These are phyloP conservation scores for Sinocyclocheilus maitianheensis DNA, from an alignment of 2,113 vertebrate species.

Conservation along the genomic window DNA sequence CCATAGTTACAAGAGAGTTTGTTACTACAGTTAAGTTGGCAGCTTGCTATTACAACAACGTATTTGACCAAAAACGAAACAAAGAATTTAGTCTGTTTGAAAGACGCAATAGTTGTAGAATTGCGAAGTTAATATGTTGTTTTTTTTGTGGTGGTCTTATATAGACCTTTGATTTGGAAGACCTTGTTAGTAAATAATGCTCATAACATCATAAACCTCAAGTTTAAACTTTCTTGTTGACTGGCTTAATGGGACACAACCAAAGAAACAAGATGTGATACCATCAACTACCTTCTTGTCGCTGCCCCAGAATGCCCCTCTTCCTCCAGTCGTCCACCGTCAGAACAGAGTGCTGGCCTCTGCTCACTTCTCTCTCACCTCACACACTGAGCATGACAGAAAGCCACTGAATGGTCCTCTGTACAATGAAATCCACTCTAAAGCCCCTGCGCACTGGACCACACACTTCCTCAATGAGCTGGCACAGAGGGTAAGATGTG, in stretches of 20 bases:
- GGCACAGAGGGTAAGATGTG: conserved; percentile 49
- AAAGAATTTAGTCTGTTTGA: background rate
- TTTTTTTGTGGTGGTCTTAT: background rate
- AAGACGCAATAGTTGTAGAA: background rate
- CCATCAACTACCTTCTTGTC: background rate
- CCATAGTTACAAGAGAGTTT: background rate
- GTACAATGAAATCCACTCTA: conserved; percentile 32
- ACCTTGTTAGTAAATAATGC: background rate
- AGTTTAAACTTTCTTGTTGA: too few species aligned
- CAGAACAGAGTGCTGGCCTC: background rate
- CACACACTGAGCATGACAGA: conserved; percentile 36
- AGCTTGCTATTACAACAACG: background rate
- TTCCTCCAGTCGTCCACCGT: conserved; percentile 45
- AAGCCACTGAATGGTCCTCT: conserved; percentile 36
- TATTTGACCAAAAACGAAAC: background rate
- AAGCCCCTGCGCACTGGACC: conserved; percentile 55
- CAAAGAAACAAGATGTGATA: background rate
- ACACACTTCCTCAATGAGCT: conserved; percentile 48
- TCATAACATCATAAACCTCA: background rate
- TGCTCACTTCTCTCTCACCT: conserved; percentile 38
- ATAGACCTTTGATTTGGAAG: background rate
- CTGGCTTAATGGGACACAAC: background rate
- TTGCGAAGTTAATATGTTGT: background rate
- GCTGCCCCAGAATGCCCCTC: conserved; percentile 37
- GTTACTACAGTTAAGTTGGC: background rate